Percentiles rank a stretch among this genome's conserved stretches.
phyloP scores from a whole-genome alignment of 2,797 vertebrate genomes.

The Pelodytes ibericus region DNA sequence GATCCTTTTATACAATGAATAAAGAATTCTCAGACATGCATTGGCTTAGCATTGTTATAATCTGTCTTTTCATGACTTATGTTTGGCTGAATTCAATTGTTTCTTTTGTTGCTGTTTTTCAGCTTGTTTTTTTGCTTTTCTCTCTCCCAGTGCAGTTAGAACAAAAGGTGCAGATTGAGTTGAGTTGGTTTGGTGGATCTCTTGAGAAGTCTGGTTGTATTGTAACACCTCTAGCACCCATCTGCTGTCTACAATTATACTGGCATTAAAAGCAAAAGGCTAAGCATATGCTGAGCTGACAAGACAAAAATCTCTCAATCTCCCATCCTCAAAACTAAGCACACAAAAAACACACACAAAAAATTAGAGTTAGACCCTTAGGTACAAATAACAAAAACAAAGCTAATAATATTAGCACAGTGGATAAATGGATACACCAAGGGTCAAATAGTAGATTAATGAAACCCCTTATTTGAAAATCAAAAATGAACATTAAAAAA shows the following conservation, averaged over 20 bases:
- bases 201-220: slow-evolving; percentile 30
- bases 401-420: no score
- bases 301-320: slow-evolving; percentile 16
- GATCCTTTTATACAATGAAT: no score
- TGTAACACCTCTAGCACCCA: slow-evolving; percentile 26
- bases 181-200: slow-evolving; percentile 25
- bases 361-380: no score
- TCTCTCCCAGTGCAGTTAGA: slow-evolving; percentile 17
- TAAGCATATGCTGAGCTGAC: slow-evolving; percentile 28
- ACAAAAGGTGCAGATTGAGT: slow-evolving; percentile 39
- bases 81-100: neutral
- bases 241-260: slow-evolving; percentile 30
- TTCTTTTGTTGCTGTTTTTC: neutral
- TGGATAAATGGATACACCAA: no score
- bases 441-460: no score
- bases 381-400: no score
- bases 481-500: no score
- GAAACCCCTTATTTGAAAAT: no score
- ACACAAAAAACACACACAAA: no score
- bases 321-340: no score
- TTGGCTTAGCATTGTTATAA: neutral
- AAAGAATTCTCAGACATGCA: neutral
- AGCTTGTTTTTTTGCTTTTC: slow-evolving; percentile 1
- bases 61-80: neutral
- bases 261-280: slow-evolving; percentile 28